Evolutionary conservation across 2,113 vertebrate genomes (phyloP).

Genomic region (Paramormyrops kingsleyae): DNA sequence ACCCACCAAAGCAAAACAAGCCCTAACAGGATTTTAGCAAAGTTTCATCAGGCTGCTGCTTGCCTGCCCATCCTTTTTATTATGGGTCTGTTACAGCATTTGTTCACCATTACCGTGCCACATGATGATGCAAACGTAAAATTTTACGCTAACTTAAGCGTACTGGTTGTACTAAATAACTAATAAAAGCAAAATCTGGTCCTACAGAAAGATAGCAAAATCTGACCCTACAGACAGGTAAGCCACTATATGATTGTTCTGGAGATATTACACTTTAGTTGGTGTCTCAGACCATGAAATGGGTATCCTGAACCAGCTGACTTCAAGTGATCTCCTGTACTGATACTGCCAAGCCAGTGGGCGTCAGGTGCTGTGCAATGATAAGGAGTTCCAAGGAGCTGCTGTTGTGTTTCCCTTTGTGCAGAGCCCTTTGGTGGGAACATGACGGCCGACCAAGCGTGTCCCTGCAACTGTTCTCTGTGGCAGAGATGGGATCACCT

Average conservation of each 20-base stretch:
- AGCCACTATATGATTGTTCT: neutral
- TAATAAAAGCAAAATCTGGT: conserved; percentile 24
- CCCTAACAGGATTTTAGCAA: neutral
- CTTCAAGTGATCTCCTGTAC: neutral
- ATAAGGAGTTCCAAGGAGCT: neutral
- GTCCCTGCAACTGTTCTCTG: conserved; percentile 61
- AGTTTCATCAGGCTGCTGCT: conserved; percentile 13
- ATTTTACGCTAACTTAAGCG: neutral
- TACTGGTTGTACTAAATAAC: neutral
- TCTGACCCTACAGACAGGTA: conserved; percentile 43
- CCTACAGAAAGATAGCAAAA: conserved; percentile 36
- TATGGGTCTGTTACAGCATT: conserved; percentile 37
- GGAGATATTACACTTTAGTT: neutral
- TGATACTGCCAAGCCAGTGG: neutral
- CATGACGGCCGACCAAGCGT: conserved; percentile 38
- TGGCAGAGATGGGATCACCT: conserved; percentile 58
- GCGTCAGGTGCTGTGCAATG: too few species aligned
- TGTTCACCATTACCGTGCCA: neutral
- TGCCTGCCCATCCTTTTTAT: conserved; percentile 29
- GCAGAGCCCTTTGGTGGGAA: conserved; percentile 45
- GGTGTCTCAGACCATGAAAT: neutral
- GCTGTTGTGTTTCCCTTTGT: neutral
- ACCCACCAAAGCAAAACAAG: neutral
- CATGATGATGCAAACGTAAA: neutral
- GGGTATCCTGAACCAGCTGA: neutral